Evolutionary conservation across 2,888 invertebrate species (phyloP).

Genomic region (Folsomia manolachei): DNA sequence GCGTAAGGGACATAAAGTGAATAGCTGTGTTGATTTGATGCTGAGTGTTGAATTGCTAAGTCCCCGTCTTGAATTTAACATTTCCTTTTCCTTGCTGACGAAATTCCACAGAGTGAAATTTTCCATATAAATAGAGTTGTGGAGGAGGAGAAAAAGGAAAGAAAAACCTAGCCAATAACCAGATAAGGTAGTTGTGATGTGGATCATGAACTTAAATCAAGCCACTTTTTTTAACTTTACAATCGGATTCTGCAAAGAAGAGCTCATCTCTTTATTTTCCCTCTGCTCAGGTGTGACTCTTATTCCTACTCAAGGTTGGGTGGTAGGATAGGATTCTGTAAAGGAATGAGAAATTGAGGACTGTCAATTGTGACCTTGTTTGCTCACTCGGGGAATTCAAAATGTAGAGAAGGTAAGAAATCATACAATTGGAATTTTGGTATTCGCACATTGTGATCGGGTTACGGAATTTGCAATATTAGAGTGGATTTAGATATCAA

Average conservation of each 20-base stretch:
- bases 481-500: not conserved
- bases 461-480: not conserved
- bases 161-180: not conserved
- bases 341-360: constrained; percentile 6
- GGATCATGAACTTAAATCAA: constrained; percentile 8
- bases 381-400: constrained; percentile 1
- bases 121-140: constrained; percentile 4
- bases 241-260: not conserved
- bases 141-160: not conserved
- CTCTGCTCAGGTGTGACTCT: no score
- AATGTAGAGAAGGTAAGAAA: not conserved
- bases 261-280: not conserved
- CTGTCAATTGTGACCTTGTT: not conserved
- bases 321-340: no score
- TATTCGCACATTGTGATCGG: not conserved
- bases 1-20: not conserved
- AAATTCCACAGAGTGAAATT: not conserved
- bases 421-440: not conserved
- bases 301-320: no score
- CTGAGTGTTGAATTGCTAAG: not conserved
- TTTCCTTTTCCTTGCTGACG: not conserved
- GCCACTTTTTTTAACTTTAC: not conserved
- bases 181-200: constrained; percentile 1
- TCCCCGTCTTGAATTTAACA: not conserved
- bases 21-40: constrained; percentile 2